Conservation (phyloP, 2,888 invertebrate genomes). For the Carcina quercana region DNA sequence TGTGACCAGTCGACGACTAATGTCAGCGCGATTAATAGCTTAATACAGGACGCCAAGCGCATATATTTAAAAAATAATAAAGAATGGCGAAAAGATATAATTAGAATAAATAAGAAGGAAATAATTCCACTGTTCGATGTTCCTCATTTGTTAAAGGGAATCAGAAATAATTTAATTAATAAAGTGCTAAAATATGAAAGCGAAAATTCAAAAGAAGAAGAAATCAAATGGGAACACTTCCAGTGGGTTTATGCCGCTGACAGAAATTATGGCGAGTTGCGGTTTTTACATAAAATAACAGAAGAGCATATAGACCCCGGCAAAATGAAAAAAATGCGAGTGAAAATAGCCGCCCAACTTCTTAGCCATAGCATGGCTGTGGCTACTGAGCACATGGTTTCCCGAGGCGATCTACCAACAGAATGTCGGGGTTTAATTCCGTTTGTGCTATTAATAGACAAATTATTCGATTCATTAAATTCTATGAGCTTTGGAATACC, state of each 20-base stretch:
- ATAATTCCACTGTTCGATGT: background rate
- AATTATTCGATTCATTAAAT: conserved; percentile 17
- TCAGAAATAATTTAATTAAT: conserved; percentile 15
- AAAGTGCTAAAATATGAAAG: conserved; percentile 14
- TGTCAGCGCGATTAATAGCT: background rate
- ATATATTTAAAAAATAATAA: background rate
- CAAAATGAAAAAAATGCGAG: conserved; percentile 25
- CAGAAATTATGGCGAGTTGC: conserved; percentile 18
- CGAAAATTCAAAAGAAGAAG: conserved; percentile 14
- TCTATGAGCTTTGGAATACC: conserved; percentile 5
- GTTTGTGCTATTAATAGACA: conserved; percentile 11
- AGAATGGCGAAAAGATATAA: background rate
- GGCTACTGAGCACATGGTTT: conserved; percentile 16
- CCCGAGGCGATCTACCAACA: conserved; percentile 10
- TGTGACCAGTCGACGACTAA: background rate
- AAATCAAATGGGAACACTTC: conserved; percentile 22
- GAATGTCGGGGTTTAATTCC: conserved; percentile 14
- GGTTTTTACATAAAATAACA: conserved; percentile 18
- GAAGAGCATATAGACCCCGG: conserved; percentile 20
- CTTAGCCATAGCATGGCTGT: conserved; percentile 26
- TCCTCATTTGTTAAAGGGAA: background rate
- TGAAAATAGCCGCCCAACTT: conserved; percentile 22
- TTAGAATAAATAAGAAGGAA: background rate
- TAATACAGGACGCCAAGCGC: background rate
- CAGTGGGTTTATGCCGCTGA: conserved; percentile 18